A percentile compares a stretch with the other conserved stretches of the same genome.
Conservation (phyloP, 1,140 invertebrate species). For the Centruroides sculpturatus region DNA sequence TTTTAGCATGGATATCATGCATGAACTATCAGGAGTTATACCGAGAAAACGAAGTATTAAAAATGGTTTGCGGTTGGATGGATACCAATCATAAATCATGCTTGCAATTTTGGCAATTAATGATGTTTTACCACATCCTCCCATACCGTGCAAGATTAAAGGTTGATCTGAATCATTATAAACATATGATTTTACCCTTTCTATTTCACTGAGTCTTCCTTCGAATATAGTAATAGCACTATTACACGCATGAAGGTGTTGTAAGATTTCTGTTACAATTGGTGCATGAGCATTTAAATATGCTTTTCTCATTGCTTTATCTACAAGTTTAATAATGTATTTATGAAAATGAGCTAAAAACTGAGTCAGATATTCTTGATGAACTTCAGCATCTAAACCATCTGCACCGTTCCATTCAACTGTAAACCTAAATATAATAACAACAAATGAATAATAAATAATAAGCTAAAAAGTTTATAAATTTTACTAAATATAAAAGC, state of each 20-base stretch:
- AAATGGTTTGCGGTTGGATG: conserved; percentile 49
- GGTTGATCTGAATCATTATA: conserved; percentile 66
- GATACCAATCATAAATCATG: conserved; percentile 33
- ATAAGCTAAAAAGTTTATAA: no score
- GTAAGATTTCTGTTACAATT: conserved; percentile 88
- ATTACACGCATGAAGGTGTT: conserved; percentile 91
- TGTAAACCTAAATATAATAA: conserved; percentile 51
- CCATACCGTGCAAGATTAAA: conserved; percentile 82
- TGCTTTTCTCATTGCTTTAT: conserved; percentile 87
- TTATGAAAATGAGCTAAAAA: conserved; percentile 93
- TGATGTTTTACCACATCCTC: conserved; percentile 95
- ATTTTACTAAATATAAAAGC: no score
- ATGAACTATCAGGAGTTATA: conserved; percentile 91
- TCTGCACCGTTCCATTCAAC: conserved; percentile 95
- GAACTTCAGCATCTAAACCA: conserved; percentile 80
- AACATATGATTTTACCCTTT: conserved; percentile 72
- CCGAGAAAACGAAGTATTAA: conserved; percentile 86
- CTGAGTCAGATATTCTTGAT: conserved; percentile 87
- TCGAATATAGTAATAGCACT: conserved; percentile 94
- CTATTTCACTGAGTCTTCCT: conserved; percentile 73
- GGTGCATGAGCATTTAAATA: conserved; percentile 83
- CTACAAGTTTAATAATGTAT: conserved; percentile 81
- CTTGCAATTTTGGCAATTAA: conserved; percentile 83
- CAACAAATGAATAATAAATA: background rate
- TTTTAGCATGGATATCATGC: conserved; percentile 80